Conservation (phyloP, 2,888 invertebrate genomes). For the Hemithea aestivaria region DNA sequence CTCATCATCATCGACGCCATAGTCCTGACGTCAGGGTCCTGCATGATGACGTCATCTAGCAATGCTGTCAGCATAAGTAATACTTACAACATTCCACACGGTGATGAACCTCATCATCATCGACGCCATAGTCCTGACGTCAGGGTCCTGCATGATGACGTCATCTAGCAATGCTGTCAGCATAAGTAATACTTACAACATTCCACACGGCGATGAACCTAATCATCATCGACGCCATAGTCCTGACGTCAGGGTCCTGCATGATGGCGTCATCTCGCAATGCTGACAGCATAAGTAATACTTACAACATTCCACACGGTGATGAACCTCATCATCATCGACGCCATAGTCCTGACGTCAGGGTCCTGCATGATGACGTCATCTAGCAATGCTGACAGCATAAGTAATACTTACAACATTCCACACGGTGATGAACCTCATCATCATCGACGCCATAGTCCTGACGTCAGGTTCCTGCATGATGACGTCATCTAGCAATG, state of each 20-base stretch:
- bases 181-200: constrained; percentile 15
- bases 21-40: constrained; percentile 7
- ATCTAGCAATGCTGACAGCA: constrained; percentile 7
- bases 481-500: constrained; percentile 11
- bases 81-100: constrained; percentile 25
- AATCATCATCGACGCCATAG: constrained; percentile 10
- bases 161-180: constrained; percentile 9
- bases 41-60: constrained; percentile 9
- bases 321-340: constrained; percentile 17
- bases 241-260: constrained; percentile 9
- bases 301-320: constrained; percentile 26
- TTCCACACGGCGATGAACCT: constrained; percentile 23
- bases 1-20: constrained; percentile 12
- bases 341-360: no score
- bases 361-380: constrained; percentile 11
- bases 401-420: constrained; percentile 22
- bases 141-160: constrained; percentile 9
- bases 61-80: neutral
- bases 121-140: neutral
- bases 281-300: neutral
- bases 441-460: no score
- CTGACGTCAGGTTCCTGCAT: constrained; percentile 12
- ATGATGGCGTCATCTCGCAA: constrained; percentile 10
- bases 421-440: constrained; percentile 20
- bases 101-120: constrained; percentile 21